phyloP scores from a whole-genome alignment of 2,113 vertebrate genomes.

The Tychaedon coryphoeus region DNA sequence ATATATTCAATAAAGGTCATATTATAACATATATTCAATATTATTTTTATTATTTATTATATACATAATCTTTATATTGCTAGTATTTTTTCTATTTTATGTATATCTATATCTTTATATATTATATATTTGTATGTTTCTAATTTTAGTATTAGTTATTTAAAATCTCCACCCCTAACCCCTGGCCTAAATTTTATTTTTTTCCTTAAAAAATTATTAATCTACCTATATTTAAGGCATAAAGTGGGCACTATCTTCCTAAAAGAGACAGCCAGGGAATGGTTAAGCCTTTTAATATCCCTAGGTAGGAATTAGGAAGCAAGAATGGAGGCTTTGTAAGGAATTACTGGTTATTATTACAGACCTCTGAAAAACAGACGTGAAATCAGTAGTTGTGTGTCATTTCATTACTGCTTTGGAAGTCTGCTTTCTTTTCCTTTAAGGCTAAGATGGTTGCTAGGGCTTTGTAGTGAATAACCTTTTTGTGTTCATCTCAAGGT shows the following conservation, averaged over 20 bases:
- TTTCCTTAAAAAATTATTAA: background rate
- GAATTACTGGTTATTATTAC: constrained; percentile 71
- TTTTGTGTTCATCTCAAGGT: constrained; percentile 59
- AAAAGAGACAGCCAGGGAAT: constrained; percentile 13
- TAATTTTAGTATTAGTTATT: no score
- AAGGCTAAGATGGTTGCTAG: constrained; percentile 59
- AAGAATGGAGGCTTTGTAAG: constrained; percentile 60
- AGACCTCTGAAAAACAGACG: constrained; percentile 68
- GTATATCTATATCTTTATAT: no score
- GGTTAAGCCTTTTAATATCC: constrained; percentile 39
- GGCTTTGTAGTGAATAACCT: constrained; percentile 66
- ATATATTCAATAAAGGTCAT: no score
- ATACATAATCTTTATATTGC: no score
- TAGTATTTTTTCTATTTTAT: no score
- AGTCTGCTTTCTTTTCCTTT: constrained; percentile 53
- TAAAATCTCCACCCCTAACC: no score
- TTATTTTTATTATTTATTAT: no score
- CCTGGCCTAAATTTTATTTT: background rate
- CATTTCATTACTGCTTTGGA: constrained; percentile 62
- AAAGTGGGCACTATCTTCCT: constrained; percentile 15
- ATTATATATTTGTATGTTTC: no score
- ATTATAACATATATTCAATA: no score
- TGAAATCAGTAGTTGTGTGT: constrained; percentile 69
- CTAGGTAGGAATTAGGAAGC: constrained; percentile 50
- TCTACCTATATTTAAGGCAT: background rate